Base-by-base conservation (phyloP, 2,888 invertebrate genomes). In the Helicoverpa assulta region DNA sequence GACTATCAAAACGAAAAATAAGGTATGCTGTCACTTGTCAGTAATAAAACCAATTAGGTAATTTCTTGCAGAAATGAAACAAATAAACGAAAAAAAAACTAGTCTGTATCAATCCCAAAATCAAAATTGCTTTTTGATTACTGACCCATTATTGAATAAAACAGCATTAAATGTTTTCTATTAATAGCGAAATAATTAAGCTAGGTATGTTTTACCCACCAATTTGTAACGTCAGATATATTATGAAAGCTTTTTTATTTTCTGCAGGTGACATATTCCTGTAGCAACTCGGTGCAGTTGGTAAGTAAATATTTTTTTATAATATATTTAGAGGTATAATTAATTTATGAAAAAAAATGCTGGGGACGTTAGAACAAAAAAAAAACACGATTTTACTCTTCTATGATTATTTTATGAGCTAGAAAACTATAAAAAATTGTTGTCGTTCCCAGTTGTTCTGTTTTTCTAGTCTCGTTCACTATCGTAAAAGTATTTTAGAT, bases 241-340 rank as follows among this genome's bases (percentile, higher is more conserved):
- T 16, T 10, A 14, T 52, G 51, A 50, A 51, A 37, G 1, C 12
- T 0, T 2, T 1, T 62, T 52, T 54, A 2, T 58, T 19, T 33
- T 59, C 85, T 86, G 68, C 88, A 90, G 89, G 89, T 88, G 83
- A 78, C 61, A 77, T 61, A 73, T 70, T 80, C 76, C 60, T 73
- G 69, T 51, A 70, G 67, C 73, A 70, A 70, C 71, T 73, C 72
- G 77, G 60, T 86, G 81, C 81, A 78, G 86, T 87, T 88, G 90
- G 90, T 90, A 65, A 89, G 90, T 89, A 29, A 50, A 16, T 55
- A 29, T 4, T 4, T 5, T 29, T 29, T 29, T 29, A 29, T 29
- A 4, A 4, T 2, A 4, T 4, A 29, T 29, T 29, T 29, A 29
- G 2, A 29, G 2, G 29, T 29, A 29, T 29, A 29, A 5, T n/a